phyloP scores from a whole-genome alignment of 2,797 vertebrate genomes.

The Acanthiza pusilla region DNA sequence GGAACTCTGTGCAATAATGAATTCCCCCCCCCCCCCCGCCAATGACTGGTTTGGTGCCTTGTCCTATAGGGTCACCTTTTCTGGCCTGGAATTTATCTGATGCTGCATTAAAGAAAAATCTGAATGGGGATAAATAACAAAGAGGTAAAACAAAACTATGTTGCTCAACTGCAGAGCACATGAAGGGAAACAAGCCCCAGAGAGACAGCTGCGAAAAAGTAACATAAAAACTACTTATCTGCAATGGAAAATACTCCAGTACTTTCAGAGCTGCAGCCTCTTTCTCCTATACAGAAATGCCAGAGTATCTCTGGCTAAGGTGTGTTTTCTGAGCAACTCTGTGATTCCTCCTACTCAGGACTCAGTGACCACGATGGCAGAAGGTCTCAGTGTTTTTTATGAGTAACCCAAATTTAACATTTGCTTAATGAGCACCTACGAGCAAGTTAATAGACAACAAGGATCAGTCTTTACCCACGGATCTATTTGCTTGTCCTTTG shows the following conservation, averaged over 20 bases:
- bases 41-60: not conserved
- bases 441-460: not conserved
- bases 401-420: not conserved
- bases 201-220: not conserved
- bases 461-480: not conserved
- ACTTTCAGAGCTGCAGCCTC: not conserved
- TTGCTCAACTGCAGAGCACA: not conserved
- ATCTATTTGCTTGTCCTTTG: not conserved
- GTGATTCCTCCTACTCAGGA: not conserved
- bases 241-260: not conserved
- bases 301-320: not conserved
- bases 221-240: not conserved
- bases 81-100: not conserved
- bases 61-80: not conserved
- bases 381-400: not conserved
- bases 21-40: not conserved
- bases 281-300: not conserved
- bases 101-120: not conserved
- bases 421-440: not conserved
- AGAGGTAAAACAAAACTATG: not conserved
- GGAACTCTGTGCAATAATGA: rapidly evolving
- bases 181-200: not conserved
- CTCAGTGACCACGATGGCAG: rapidly evolving
- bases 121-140: not conserved
- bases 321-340: not conserved